phyloP scores from a whole-genome alignment of 1,140 invertebrate genomes.

The Pseudomyrmex sp. region DNA sequence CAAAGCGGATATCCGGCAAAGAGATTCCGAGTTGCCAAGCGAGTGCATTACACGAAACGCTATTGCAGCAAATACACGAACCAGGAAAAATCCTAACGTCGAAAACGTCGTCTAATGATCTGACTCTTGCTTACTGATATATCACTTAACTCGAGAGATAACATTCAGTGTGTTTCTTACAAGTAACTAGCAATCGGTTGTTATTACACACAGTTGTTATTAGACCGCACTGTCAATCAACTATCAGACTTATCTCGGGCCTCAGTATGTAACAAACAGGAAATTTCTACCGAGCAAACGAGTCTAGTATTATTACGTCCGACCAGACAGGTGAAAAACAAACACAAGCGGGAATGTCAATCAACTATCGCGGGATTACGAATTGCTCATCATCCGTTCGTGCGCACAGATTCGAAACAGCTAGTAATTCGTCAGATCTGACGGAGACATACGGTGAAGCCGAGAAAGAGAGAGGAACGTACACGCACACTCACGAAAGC shows the following conservation, averaged over 20 bases:
- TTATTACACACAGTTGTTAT: no score
- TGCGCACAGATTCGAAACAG: background rate
- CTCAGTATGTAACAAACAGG: background rate
- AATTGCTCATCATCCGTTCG: background rate
- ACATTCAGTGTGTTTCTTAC: no score
- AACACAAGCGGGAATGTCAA: background rate
- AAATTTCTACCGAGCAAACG: background rate
- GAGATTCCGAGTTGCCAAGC: slow-evolving; percentile 50
- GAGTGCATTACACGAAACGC: background rate
- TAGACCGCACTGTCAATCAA: background rate
- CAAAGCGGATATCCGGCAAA: slow-evolving; percentile 58
- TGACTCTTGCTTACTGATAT: background rate
- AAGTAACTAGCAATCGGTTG: no score
- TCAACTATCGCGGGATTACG: background rate
- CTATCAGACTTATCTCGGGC: background rate
- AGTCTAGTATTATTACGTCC: no score
- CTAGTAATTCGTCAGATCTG: slow-evolving; percentile 6
- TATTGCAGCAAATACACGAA: background rate
- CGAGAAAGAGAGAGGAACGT: background rate
- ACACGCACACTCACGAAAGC: background rate
- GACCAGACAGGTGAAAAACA: background rate
- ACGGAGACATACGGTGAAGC: background rate
- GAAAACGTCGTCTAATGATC: background rate
- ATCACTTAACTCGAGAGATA: no score
- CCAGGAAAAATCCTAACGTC: slow-evolving; percentile 28